Conservation (phyloP, 1,140 invertebrate genomes). For the Bicyclus anynana region DNA sequence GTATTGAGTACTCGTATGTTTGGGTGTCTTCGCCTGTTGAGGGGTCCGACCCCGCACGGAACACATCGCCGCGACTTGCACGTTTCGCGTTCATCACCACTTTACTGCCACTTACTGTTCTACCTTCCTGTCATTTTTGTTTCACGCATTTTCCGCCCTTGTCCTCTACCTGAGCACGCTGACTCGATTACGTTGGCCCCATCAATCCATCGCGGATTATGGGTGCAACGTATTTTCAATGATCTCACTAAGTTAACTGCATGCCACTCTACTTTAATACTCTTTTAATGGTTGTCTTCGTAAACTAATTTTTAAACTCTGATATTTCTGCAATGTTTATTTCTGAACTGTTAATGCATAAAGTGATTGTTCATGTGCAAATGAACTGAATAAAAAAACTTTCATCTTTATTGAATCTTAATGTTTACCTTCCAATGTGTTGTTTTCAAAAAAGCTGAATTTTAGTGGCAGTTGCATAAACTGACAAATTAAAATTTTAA, state of each 20-base stretch:
- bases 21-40: conserved; percentile 10
- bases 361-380: background rate
- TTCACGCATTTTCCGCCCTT: conserved; percentile 66
- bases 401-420: background rate
- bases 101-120: conserved; percentile 70
- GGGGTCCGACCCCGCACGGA: conserved; percentile 69
- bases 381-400: background rate
- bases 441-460: too few species aligned
- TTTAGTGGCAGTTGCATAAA: too few species aligned
- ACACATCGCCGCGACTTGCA: conserved; percentile 61
- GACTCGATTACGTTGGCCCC: conserved; percentile 30
- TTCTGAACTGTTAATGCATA: conserved; percentile 6
- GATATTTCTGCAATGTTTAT: conserved; percentile 18
- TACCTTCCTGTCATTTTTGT: conserved; percentile 65
- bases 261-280: conserved; percentile 44
- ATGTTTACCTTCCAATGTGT: background rate
- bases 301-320: conserved; percentile 27
- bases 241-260: conserved; percentile 34
- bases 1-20: background rate
- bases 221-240: conserved; percentile 20
- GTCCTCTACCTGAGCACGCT: conserved; percentile 66
- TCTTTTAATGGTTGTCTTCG: conserved; percentile 37
- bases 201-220: conserved; percentile 17
- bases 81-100: conserved; percentile 64
- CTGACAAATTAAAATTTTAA: too few species aligned